Base-by-base conservation (phyloP, 2,888 invertebrate species). In the Heliconius ethilla region DNA sequence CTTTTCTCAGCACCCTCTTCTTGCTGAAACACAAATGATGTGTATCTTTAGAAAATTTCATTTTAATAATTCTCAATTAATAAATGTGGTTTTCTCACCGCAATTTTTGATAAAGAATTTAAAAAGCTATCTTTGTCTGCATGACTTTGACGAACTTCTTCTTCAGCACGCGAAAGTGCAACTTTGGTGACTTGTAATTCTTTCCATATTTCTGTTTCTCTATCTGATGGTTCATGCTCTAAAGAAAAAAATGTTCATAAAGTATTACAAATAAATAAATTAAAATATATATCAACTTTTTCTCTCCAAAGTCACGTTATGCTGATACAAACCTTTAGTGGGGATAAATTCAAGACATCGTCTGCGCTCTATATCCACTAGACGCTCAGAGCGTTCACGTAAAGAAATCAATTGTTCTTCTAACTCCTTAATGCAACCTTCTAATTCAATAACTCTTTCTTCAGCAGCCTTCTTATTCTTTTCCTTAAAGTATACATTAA, bases 111-210 rank as follows among this genome's bases (percentile, higher is more conserved):
- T 70, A 95, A 86, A 4, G 94, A 90, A 78, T 90, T 88, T 74
- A 95, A 86, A 81, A 95, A 94, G 69, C 88, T 92, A 22, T 95
- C 94, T 81, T 95, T 95, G 78, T 95, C 95, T 7, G 88, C 89
- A 69, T 92, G 88, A 80, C 94, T 87, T 79, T 91, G 90, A 1
- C 87, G 84, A 7, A 95, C 83, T 76, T 92, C 91, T 77, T 94
- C 91, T 80, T 92, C 93, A 3, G 92, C 89, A 10, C 87, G 87
- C 2, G 87, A 85, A 40, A 95, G 82, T 0, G 90, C 87, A 9
- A 85, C 83, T 67, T 90, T 87, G 0, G 92, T 88, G 25, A 85
- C 87, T 85, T 94, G 92, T 22, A 95, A 86, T 78, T 95, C 95
- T 83, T 92, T 92, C 91, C 92, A 95, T 79, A 95, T 86, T 70